Base-by-base conservation (phyloP, 2,113 vertebrate genomes). In the Piprites chloris region DNA sequence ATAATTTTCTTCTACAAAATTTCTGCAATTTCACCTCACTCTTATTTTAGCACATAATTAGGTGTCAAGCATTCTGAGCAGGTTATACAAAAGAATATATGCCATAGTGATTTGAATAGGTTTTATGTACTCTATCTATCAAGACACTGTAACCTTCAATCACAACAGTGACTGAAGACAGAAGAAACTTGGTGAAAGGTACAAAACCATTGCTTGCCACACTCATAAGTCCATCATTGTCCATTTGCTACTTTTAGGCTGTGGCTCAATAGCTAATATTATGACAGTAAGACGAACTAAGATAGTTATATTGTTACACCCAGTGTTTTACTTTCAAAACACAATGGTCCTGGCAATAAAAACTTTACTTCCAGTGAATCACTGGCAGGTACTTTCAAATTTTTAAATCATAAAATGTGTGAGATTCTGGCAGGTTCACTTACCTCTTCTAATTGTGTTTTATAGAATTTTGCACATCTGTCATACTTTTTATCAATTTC, bases 11-110 rank as follows among this genome's bases (percentile, higher is more conserved):
- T 65, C 74, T 62, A 52, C 46, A 75, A 27, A 62, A 66, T 94
- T 91, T 89, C 80, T 87, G 87, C 63, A 94, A 87, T 89, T 92
- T 69, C 37, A 79, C 30, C n/a, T 94, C 66, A 75, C 47, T 86
- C 65, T 93, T 87, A 91, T 87, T 93, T 94, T 95, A 91, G 62
- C 44, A 85, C 35, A 58, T 93, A 93, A 95, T 95, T 95, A 87
- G 87, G 62, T 91, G 66, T 93, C 89, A 89, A 94, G 53, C 62
- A 73, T 91, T 87, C 58, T 65, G 74, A 89, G 61, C 58, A 65
- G 73, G 81, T 85, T 91, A 79, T 33, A 55, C 12, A 82, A 81
- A 85, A 81, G 52, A 46, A 69, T 89, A 89, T 82, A 89, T 87
- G 81, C 77, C 68, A 30, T 5, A 72, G 28, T 4, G 32, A 82